Evolutionary conservation across 1,140 invertebrate genomes (phyloP).

Genomic region (Lepidurus couesii): DNA sequence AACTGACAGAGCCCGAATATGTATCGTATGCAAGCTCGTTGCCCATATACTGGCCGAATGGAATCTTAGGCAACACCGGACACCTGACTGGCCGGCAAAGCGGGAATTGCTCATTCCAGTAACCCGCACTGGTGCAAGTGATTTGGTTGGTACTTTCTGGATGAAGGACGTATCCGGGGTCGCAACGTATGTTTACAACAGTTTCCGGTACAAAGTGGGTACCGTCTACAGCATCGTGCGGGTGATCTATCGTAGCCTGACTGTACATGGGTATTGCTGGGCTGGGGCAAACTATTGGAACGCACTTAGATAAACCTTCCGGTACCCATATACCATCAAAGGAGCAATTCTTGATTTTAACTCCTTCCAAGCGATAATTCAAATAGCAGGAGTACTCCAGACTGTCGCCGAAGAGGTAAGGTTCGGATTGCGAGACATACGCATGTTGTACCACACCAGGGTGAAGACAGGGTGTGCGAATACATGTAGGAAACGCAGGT

Average conservation of each 20-base stretch:
- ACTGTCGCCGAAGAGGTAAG: constrained; percentile 24
- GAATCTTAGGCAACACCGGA: constrained; percentile 36
- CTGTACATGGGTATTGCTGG: background rate
- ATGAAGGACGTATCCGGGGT: constrained; percentile 24
- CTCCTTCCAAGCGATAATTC: constrained; percentile 41
- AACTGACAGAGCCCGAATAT: constrained; percentile 36
- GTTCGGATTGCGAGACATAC: constrained; percentile 27
- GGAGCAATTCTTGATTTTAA: constrained; percentile 24
- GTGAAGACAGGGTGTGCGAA: constrained; percentile 32
- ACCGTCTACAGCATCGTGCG: background rate
- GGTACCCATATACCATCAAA: constrained; percentile 32
- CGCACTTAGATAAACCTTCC: background rate
- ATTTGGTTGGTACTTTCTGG: background rate
- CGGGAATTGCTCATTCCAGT: constrained; percentile 38
- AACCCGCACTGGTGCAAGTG: constrained; percentile 34
- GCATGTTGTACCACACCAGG: constrained; percentile 30
- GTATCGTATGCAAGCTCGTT: constrained; percentile 33
- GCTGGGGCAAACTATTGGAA: constrained; percentile 16
- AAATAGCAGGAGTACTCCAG: constrained; percentile 43
- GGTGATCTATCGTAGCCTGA: background rate
- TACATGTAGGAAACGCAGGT: constrained; percentile 37
- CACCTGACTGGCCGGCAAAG: constrained; percentile 38
- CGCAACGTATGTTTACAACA: constrained; percentile 19
- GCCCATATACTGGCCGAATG: constrained; percentile 35
- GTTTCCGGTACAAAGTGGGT: background rate